A percentile compares a stretch with the other conserved stretches of the same genome.
These are phyloP conservation scores for Stictocephala bisonia DNA, from an alignment of 2,888 invertebrate genomes.

Conservation along the genomic window DNA sequence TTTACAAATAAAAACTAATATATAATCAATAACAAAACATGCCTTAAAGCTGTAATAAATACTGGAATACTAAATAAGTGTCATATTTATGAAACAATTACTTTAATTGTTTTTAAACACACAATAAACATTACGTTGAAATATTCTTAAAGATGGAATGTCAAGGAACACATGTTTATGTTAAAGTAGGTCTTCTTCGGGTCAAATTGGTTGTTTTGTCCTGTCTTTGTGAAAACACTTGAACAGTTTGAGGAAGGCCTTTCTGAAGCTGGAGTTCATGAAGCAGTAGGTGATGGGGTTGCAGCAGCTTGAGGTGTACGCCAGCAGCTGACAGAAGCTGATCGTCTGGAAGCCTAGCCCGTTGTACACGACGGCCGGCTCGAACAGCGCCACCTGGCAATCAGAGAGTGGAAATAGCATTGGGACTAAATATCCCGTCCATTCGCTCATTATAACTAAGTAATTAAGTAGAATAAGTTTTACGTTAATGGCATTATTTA, in stretches of 20 bases:
- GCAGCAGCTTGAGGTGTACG: slow-evolving; percentile 73
- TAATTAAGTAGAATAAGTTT: background rate
- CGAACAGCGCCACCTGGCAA: slow-evolving; percentile 67
- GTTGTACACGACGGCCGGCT: slow-evolving; percentile 66
- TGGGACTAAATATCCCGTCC: too few species aligned
- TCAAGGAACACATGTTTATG: too few species aligned
- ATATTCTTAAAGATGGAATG: too few species aligned
- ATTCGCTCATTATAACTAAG: background rate
- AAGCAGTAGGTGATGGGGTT: slow-evolving; percentile 79
- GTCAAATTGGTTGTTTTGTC: slow-evolving; percentile 18
- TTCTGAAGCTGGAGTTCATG: slow-evolving; percentile 75
- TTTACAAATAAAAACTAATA: too few species aligned
- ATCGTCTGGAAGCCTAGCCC: slow-evolving; percentile 67
- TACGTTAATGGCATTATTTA: background rate
- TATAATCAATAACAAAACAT: too few species aligned
- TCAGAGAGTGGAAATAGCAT: too few species aligned
- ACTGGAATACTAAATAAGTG: too few species aligned
- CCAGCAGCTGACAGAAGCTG: slow-evolving; percentile 69
- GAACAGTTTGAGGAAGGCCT: slow-evolving; percentile 71
- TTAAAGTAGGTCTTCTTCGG: too few species aligned
- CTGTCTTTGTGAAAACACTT: slow-evolving; percentile 64
- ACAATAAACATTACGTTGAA: too few species aligned
- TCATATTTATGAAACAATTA: too few species aligned
- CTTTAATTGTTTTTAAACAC: too few species aligned
- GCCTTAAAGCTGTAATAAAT: too few species aligned